Evolutionary conservation across 2,113 vertebrate genomes (phyloP), one percentile per base, ranked within the genome.

Genomic region (Tringa solitaria): DNA sequence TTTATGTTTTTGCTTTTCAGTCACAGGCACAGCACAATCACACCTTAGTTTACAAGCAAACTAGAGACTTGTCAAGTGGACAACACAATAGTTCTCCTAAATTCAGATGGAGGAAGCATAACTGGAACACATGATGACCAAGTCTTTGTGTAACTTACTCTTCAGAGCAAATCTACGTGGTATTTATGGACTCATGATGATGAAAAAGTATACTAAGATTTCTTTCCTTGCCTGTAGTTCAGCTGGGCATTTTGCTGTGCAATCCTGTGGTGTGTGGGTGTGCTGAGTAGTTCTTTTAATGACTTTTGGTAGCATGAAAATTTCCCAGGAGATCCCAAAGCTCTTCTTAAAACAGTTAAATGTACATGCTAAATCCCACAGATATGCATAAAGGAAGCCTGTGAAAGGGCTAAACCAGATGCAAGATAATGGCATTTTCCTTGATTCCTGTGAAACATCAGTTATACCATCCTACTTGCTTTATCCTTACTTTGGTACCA

Each of bases 81-180:
- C 43, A 59, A 24, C 4, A 6, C 24, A 27, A 15, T 9, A 56
- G 17, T 69, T 69, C 23, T 78, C 28, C 59, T 46, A 56, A 39
- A 56, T 12, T 35, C 50, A 51, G 59, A 4, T 20, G 43, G 43
- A 64, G 28, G 37, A 91, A 24, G 8, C 20, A 7, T 14, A 39
- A 8, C 24, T 61, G 27, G 37, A 72, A 54, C 17, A 61, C 74
- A 15, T 0, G 0, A 6, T n/a, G 24, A 5, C 18, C 7, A 37
- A 33, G 18, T 32, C 33, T 90, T 30, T 5, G 1, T 11, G 6
- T 22, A 56, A 61, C 15, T 28, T 69, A 8, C 8, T 41, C 14
- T 70, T 43, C 19, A 72, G 45, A 72, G 37, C 14, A 41, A 51
- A 69, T 41, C 46, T 76, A 2, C 13, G 2, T 26, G 30, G 6